Evolutionary conservation across 2,888 invertebrate species (phyloP).

Genomic region (Chaetogeoica ovagalla): DNA sequence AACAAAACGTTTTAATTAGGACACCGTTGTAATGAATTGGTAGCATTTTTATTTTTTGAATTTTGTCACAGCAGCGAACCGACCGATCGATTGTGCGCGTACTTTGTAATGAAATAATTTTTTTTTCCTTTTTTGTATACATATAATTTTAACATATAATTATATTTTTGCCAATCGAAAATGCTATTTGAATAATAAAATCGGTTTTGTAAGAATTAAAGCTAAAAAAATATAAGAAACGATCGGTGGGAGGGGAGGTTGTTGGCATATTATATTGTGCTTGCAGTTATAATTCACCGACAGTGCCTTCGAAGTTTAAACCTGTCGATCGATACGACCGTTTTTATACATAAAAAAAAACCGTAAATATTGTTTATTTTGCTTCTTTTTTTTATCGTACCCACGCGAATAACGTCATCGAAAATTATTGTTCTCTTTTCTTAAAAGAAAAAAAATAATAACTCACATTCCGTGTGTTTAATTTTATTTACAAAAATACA

Average conservation of each 20-base stretch:
- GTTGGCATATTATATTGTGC: slow-evolving; percentile 28
- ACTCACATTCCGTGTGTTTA: too few relatives aligned
- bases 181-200: slow-evolving; percentile 23
- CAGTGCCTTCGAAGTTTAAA: background rate
- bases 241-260: background rate
- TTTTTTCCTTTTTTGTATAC: background rate
- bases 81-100: too few relatives aligned
- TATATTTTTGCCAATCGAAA: background rate
- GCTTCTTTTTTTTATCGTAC: background rate
- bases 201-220: slow-evolving; percentile 1
- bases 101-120: background rate
- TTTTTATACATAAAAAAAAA: too few relatives aligned
- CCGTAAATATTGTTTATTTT: slow-evolving; percentile 13
- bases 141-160: background rate
- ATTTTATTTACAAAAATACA: background rate
- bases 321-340: background rate
- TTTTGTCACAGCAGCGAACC: too few relatives aligned
- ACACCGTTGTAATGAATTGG: too few relatives aligned
- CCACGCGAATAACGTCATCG: too few relatives aligned
- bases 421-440: too few relatives aligned
- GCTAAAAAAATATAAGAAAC: background rate
- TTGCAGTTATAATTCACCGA: slow-evolving; percentile 23
- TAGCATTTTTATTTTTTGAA: too few relatives aligned
- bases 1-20: too few relatives aligned
- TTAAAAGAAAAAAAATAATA: too few relatives aligned